Base-by-base conservation (phyloP, 2,113 vertebrate species). In the Syngnathoides biaculeatus region DNA sequence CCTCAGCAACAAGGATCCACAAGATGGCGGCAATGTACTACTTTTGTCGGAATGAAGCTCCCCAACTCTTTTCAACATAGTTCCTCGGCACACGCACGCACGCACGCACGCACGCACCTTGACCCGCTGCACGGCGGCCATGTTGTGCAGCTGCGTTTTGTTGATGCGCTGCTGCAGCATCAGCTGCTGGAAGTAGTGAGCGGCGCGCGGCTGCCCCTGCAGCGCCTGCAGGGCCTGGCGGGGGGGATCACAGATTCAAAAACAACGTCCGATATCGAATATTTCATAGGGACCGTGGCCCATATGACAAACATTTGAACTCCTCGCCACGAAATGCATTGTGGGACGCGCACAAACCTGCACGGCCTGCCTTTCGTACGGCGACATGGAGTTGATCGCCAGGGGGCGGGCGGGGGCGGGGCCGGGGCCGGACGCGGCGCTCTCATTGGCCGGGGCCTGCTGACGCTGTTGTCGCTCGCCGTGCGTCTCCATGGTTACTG, bases 81-180 rank as follows among this genome's bases (percentile, higher is more conserved):
- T 35, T 35, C 30, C 30, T 35, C 6, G 30, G 30, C 30, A 35
- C 30, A 35, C 30, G 6, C 30, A 35, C 30, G 6, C 30, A 2
- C 6, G 30, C 30, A 35, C 2, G 2, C 42, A 27, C 11, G 50
- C 24, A 76, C 72, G 24, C 71, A 79, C 79, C 74, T 79, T 92
- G 75, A 98, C 96, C 94, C 98, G 96, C 83, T 98, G 96, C 70
- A 98, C 95, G 0, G 95, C 95, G 8, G 95, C 96, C 86, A 98
- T 88, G 86, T 95, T 98, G 70, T 98, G 95, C 65, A 98, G 89
- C 84, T 98, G 96, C 39, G 95, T 95, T 64, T 90, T 98, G 86
- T 93, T 98, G 86, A 98, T 95, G 88, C 98, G 96, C 88, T 98
- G 96, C 68, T 98, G 96, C 64, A 98, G 92, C 97, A 98, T 98